Conservation (phyloP, 2,113 vertebrate genomes). For the Fregetta grallaria region DNA sequence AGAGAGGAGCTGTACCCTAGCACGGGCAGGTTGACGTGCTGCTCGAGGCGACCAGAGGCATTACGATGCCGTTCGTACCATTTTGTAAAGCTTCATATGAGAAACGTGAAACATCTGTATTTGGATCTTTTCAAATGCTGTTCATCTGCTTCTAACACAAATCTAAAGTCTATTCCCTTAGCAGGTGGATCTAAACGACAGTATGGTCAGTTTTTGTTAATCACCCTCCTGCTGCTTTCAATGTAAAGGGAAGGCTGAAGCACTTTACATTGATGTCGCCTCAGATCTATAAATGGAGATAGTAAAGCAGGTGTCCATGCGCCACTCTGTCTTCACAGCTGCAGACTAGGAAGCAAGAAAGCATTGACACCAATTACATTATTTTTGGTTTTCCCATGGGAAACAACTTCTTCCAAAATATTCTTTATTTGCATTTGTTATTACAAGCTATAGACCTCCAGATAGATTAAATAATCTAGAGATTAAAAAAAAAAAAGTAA, state of each 20-base stretch:
- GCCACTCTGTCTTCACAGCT: background rate
- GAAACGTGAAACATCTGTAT: background rate
- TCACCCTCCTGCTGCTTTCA: background rate
- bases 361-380: background rate
- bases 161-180: background rate
- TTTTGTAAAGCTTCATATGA: background rate
- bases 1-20: background rate
- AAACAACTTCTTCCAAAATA: background rate
- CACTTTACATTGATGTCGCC: background rate
- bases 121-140: background rate
- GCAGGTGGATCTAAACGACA: background rate
- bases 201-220: background rate
- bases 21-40: accelerated
- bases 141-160: background rate
- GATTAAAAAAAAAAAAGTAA: background rate
- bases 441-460: background rate
- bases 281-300: background rate
- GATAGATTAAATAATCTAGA: background rate
- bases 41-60: accelerated
- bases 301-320: background rate
- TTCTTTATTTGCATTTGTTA: background rate
- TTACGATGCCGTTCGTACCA: accelerated
- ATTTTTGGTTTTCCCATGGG: background rate
- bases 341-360: background rate
- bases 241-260: background rate